Evolutionary conservation across 1,140 invertebrate species (phyloP).

Genomic region (Achatina immaculata): DNA sequence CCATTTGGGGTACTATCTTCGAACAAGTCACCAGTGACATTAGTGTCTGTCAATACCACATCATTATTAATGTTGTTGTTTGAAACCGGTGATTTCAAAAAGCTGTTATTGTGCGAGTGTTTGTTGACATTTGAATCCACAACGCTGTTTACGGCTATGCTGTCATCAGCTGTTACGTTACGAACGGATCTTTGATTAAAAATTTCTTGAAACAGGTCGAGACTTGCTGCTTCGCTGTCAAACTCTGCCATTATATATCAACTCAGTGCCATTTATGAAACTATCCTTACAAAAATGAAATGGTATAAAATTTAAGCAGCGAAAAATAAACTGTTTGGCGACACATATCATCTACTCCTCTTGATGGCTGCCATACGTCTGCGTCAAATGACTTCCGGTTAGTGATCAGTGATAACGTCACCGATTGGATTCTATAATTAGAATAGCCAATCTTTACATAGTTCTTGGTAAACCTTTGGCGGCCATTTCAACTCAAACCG

Average conservation of each 20-base stretch:
- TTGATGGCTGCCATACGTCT: constrained; percentile 40
- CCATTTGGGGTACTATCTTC: neutral
- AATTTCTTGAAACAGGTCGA: constrained; percentile 6
- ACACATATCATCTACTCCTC: neutral
- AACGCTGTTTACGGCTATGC: constrained; percentile 9
- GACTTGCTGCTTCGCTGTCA: constrained; percentile 1
- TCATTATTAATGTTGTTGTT: neutral
- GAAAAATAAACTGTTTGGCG: neutral
- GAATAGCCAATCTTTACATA: constrained; percentile 38
- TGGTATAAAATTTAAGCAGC: neutral
- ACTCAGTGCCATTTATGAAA: constrained; percentile 8
- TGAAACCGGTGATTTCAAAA: neutral
- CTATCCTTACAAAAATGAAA: neutral
- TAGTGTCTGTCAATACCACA: neutral
- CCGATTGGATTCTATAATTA: constrained; percentile 31
- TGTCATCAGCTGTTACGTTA: neutral
- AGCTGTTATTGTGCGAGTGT: neutral
- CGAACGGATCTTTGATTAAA: neutral
- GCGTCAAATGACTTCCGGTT: constrained; percentile 45
- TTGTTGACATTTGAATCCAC: constrained; percentile 6
- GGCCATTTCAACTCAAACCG: constrained; percentile 40
- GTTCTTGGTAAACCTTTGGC: constrained; percentile 35
- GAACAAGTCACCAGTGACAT: neutral
- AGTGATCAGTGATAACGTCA: constrained; percentile 18
- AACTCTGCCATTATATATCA: constrained; percentile 20